Conservation (phyloP, 2,797 vertebrate genomes). For the Cercopithecus diana region DNA sequence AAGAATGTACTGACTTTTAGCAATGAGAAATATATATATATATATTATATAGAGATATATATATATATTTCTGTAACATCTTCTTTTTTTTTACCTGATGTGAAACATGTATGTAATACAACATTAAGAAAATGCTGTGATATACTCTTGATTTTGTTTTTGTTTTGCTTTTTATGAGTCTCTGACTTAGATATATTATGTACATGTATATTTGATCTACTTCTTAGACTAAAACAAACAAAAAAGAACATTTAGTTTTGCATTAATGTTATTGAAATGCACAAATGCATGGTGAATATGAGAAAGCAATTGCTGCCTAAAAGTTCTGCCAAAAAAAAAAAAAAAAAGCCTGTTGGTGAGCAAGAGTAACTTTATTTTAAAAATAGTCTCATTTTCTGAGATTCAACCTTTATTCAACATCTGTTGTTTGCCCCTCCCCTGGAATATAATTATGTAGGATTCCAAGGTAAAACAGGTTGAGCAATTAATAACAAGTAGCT, state of each 20-base stretch:
- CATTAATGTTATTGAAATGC: slow-evolving; percentile 82
- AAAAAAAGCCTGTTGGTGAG: slow-evolving; percentile 67
- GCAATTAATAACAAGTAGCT: slow-evolving; percentile 78
- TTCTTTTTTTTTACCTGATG: not conserved
- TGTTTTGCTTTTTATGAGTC: slow-evolving; percentile 74
- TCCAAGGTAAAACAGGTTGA: slow-evolving; percentile 79
- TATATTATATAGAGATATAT: not conserved
- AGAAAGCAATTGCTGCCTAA: slow-evolving; percentile 78
- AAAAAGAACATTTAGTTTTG: slow-evolving; percentile 78
- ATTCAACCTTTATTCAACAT: slow-evolving; percentile 81
- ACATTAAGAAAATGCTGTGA: not conserved
- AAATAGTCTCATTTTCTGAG: slow-evolving; percentile 76
- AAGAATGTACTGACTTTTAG: not conserved
- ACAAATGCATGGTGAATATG: slow-evolving; percentile 79
- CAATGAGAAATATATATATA: not conserved
- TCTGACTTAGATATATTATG: slow-evolving; percentile 77
- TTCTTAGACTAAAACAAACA: slow-evolving; percentile 74
- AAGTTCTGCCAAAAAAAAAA: slow-evolving; percentile 71
- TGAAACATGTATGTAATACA: not conserved
- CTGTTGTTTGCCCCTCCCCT: slow-evolving; percentile 72
- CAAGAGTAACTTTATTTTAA: slow-evolving; percentile 50
- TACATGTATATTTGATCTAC: slow-evolving; percentile 76
- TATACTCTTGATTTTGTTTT: not conserved
- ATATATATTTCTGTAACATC: not conserved
- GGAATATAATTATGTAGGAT: slow-evolving; percentile 79